Evolutionary conservation across 2,888 invertebrate genomes (phyloP), one percentile per base, ranked within the genome.

Genomic region (Ophion costatus): DNA sequence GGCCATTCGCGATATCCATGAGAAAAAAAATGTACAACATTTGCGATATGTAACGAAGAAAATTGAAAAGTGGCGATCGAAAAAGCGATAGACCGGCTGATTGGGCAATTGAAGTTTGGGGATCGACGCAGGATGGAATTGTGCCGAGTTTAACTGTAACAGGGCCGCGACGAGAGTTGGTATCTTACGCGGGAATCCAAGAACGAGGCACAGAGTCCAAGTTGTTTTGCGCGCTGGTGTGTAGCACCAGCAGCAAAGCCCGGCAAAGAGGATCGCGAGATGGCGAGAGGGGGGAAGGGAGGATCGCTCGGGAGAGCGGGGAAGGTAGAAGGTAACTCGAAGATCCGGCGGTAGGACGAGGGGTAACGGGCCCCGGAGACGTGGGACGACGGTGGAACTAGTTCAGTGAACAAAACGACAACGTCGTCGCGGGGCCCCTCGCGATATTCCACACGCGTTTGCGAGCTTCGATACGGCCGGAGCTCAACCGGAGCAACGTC

Each of bases 321-420:
- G 76, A 77, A 38, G 70, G 51, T 74, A 80, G 87, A 87, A 87
- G 82, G 80, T 63, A 82, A 82, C 82, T 85, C 80, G 85, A 82
- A 85, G 85, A 85, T 82, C 85, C 85, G 85, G 85, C 80, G 85
- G 80, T 20, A 7, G 33, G 82, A 73, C 63, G 69, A 82, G 85
- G 85, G 85, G 84, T 84, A 87, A 87, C 85, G 84, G 84, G 83
- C 84, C 85, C 78, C 67, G 73, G 88, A 87, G 89, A 87, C 87
- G 90, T 70, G 83, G 89, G 91, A 89, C 89, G 91, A 88, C 89
- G 90, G 56, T 57, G 93, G 92, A 93, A 93, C 93, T 93, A 93
- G 93, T 93, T 93, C 93, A 93, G 93, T 92, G 93, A 93, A 92
- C 92, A 93, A 93, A 93, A 93, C 93, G 90, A 93, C 91, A 89